Base-by-base conservation (phyloP, 2,888 invertebrate genomes). In the Yponomeuta sedellus region DNA sequence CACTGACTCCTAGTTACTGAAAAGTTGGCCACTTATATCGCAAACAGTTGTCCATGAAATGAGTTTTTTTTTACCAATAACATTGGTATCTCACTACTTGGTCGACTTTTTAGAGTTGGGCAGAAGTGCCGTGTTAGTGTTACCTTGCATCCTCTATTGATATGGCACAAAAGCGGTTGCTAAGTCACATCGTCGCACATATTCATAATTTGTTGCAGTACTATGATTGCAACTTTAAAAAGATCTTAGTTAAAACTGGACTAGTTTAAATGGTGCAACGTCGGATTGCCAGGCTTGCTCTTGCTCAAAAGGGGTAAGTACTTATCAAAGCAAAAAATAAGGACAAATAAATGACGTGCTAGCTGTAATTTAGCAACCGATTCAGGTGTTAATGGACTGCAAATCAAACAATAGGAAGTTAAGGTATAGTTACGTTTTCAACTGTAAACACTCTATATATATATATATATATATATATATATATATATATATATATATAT, bases 141-240 rank as follows among this genome's bases (percentile, higher is more conserved):
- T 87, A 88, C 88, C 88, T 89, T 87, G 88, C 88, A 79, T 83
- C 76, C 81, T 83, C 79, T 83, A 79, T 82, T 22, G 16, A 59
- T 16, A 63, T 16, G 16, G 44, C 44, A n/a, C n/a, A 16, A 63
- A 52, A 52, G 44, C 44, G 44, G 44, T 52, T 52, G 44, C 44
- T 52, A 52, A 52, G 44, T 52, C 44, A 16, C 44, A 52, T 12
- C 16, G 6, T 34, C 6, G 3, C 6, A 34, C 34, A 34, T 8
- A 34, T 34, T 34, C 34, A 6, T 5, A 8, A 34, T 34, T 34
- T 34, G 8, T 34, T 34, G 34, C 34, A 34, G 34, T 34, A 5
- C 5, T 25, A 25, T 4, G 25, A 25, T 25, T 25, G 34, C 6
- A 34, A 34, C 34, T 34, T 34, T 34, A 34, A 34, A 25, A 34